Base-by-base conservation (phyloP, 2,797 vertebrate species). In the Graptemys geographica region DNA sequence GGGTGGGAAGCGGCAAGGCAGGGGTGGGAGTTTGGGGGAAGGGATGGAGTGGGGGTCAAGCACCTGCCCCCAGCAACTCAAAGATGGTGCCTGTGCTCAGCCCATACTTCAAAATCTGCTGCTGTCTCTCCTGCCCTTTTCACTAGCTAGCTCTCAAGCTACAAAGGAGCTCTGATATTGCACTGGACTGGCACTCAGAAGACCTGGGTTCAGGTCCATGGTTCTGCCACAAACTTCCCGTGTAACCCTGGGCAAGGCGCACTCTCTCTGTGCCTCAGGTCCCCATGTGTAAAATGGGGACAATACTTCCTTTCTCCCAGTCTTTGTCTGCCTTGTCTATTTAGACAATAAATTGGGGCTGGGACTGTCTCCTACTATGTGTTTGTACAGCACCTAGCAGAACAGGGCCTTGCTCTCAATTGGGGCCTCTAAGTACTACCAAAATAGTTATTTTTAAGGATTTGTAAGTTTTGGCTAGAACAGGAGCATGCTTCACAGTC, bases 21-120 rank as follows among this genome's bases (percentile, higher is more conserved):
- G 56, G 27, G 56, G 25, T 57, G 56, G 25, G 25, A 27, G 25
- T 2, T 57, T 27, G 55, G 8, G 9, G 23, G 55, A 56, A 56
- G 25, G 56, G 11, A 27, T 59, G 27, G 27, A 59, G 27, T 31
- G 11, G 57, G 57, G 27, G 27, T 59, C 57, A 59, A 59, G 27
- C 55, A 56, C 23, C 19, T 47, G 47, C 47, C 55, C 6, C 9
- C 3, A 9, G 55, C 23, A 23, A 56, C 23, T 25, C 9, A 56
- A 59, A 59, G 27, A 28, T 27, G 27, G 11, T 59, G 27, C 27
- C 5, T 59, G 27, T 59, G 57, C 83, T 57, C 53, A 86, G 18
- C 25, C 88, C 7, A 90, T 59, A 85, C 83, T 92, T 28, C 37
- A 80, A 69, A 88, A 93, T 65, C 56, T 84, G 5, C 62, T 69